These are phyloP conservation scores for Eupsilia transversa DNA, from an alignment of 2,888 invertebrate species.

Conservation along the genomic window DNA sequence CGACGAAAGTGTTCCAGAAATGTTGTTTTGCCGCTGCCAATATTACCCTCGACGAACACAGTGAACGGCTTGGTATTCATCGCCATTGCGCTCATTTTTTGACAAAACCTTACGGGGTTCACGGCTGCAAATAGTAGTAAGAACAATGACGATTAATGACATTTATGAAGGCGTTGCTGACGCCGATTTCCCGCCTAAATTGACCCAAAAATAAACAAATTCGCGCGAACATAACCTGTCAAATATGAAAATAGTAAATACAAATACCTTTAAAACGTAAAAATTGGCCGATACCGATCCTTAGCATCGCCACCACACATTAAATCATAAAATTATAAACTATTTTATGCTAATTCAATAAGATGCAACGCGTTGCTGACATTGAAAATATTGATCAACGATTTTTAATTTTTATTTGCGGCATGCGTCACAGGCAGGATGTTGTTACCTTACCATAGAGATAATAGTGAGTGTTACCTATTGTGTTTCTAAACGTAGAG, in stretches of 20 bases:
- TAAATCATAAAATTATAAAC: conserved; percentile 37
- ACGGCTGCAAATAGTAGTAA: conserved; percentile 63
- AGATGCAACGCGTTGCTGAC: background rate
- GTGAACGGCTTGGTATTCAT: conserved; percentile 92
- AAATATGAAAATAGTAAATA: conserved; percentile 69
- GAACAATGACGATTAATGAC: conserved; percentile 6
- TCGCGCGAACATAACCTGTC: conserved; percentile 77
- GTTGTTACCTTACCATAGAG: conserved; percentile 10
- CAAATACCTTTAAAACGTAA: conserved; percentile 77
- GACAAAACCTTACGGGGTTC: conserved; percentile 56
- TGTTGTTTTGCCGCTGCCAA: conserved; percentile 97
- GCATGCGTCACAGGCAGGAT: conserved; percentile 16
- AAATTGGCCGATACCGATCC: conserved; percentile 43
- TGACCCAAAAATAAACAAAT: conserved; percentile 76
- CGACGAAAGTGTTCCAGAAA: conserved; percentile 95
- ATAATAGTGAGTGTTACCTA: background rate
- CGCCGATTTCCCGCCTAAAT: conserved; percentile 81
- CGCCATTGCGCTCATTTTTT: conserved; percentile 78
- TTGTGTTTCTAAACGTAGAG: background rate
- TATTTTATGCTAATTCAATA: background rate
- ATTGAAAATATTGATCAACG: conserved; percentile 35
- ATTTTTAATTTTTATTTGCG: conserved; percentile 7
- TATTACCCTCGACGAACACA: conserved; percentile 96
- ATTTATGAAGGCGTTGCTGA: conserved; percentile 18
- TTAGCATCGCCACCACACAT: conserved; percentile 69